Base-by-base conservation (phyloP, 2,113 vertebrate species). In the Passer domesticus region DNA sequence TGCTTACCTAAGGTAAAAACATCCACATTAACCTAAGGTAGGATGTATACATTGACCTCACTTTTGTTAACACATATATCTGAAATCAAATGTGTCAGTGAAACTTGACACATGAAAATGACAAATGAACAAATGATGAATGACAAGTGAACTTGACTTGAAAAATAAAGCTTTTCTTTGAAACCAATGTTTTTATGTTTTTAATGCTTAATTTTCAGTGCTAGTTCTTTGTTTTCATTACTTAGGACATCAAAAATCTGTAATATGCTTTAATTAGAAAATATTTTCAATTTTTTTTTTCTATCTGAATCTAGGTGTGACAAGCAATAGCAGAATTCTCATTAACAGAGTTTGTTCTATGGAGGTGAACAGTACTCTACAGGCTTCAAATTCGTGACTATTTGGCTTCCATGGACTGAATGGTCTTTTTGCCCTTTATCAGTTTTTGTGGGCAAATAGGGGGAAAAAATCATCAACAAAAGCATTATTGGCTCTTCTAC, bases 391-490 rank as follows among this genome's bases (percentile, higher is more conserved):
- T 22, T 56, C 64, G 6, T 41, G 28, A 18, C 49, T 41, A 8
- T 53, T 53, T 49, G 22, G 4, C 63, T 82, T 89, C 41, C 46
- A 7, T 28, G 11, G 27, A 76, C 28, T 56, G 14, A 89, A 15
- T 25, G 30, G 7, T 76, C 33, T 75, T 52, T 15, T 82, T 60
- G 21, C 50, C 15, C 20, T 77, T 81, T 41, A 49, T 60, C 28
- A 22, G 11, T 31, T 76, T 66, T 33, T 82, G 6, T 49, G 6
- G 19, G 31, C 2, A 77, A 87, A 70, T 2, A 7, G 13, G 6
- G 2, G 2, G 0, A 0, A 6, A 21, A 1, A 5, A 30, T 55
- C 50, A n/a, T 53, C 21, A 23, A 4, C 15, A 53, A 59, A 47
- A 28, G 0, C 1, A 3, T 60, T 35, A 3, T 6, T 46, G 1